phyloP scores from a whole-genome alignment of 2,797 vertebrate species.

The Parotocinclus haroldoi region DNA sequence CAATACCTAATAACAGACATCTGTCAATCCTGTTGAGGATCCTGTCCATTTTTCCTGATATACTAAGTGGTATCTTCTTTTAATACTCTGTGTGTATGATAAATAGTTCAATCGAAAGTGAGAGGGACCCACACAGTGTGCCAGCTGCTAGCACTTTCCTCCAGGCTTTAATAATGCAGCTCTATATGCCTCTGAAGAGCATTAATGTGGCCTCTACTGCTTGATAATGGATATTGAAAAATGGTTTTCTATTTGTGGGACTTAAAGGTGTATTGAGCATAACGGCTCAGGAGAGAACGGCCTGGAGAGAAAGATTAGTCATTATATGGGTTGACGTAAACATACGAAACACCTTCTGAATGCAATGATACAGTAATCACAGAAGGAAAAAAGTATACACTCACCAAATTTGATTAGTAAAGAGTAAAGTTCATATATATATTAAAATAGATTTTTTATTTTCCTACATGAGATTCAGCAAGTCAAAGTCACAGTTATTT shows the following conservation, averaged over 20 bases:
- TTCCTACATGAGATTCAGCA: too few relatives aligned
- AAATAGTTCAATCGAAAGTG: conserved; percentile 17
- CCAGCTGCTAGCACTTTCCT: conserved; percentile 8
- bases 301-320: background rate
- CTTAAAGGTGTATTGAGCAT: conserved; percentile 14
- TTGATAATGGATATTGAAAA: conserved; percentile 34
- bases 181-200: conserved; percentile 27
- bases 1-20: background rate
- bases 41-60: background rate
- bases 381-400: background rate
- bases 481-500: too few relatives aligned
- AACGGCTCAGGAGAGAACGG: conserved; percentile 1
- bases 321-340: conserved; percentile 1
- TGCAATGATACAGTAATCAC: background rate
- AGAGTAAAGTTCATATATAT: too few relatives aligned
- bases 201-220: conserved; percentile 29
- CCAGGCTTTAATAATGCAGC: conserved; percentile 40
- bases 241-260: conserved; percentile 1
- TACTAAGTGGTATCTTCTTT: background rate
- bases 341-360: background rate
- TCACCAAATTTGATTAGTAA: background rate
- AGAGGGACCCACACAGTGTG: conserved; percentile 1
- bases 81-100: conserved; percentile 4
- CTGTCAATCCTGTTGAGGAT: background rate
- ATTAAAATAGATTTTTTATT: too few relatives aligned